A percentile compares a stretch with the other conserved stretches of the same genome.
Conservation (phyloP, 2,888 invertebrate species). For the Platypus cylindrus region DNA sequence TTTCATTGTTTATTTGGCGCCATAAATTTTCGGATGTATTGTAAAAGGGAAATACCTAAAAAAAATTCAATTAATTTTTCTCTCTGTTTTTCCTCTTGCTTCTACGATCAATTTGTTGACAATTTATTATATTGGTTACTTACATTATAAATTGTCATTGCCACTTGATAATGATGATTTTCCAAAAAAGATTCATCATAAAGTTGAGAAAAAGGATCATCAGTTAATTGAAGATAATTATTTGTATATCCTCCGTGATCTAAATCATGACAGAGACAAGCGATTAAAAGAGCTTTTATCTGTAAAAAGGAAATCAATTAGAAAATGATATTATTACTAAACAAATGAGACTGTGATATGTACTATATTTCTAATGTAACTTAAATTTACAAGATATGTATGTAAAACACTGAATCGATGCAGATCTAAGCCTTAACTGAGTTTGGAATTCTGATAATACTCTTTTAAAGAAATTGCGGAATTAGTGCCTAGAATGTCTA, state of each 20-base stretch:
- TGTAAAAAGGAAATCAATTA: too few species aligned
- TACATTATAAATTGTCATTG: conserved; percentile 45
- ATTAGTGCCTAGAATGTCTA: too few species aligned
- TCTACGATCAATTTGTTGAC: too few species aligned
- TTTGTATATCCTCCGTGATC: conserved; percentile 52
- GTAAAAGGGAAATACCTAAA: conserved; percentile 41
- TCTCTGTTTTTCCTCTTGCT: too few species aligned
- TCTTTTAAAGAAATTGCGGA: too few species aligned
- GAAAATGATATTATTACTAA: conserved; percentile 2
- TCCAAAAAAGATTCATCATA: conserved; percentile 47
- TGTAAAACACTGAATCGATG: too few species aligned
- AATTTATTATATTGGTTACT: too few species aligned
- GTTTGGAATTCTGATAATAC: too few species aligned
- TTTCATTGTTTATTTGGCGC: conserved; percentile 37
- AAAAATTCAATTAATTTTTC: conserved; percentile 9
- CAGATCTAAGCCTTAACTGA: too few species aligned
- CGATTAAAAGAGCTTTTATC: conserved; percentile 42
- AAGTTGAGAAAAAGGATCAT: conserved; percentile 41
- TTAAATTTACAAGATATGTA: too few species aligned
- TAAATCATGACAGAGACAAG: conserved; percentile 48
- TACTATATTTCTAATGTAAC: too few species aligned
- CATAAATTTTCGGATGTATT: conserved; percentile 34
- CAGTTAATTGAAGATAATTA: conserved; percentile 42
- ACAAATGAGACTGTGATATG: too few species aligned
- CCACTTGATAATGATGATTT: conserved; percentile 46